phyloP scores from a whole-genome alignment of 1,140 invertebrate genomes.

The Helicoverpa zea region DNA sequence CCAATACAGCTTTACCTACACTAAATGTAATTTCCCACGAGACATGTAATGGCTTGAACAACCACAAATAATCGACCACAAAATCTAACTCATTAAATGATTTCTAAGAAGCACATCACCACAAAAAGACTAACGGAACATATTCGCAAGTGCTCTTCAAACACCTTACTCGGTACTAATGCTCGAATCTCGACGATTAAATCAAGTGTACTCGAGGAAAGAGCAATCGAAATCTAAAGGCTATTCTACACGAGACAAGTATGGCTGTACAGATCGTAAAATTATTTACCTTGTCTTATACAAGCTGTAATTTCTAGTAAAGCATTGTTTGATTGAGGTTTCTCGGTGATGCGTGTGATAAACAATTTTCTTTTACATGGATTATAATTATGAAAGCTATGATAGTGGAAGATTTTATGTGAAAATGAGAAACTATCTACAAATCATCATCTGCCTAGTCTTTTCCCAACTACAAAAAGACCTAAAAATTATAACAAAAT shows the following conservation, averaged over 20 bases:
- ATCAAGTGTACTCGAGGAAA: conserved; percentile 58
- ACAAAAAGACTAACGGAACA: conserved; percentile 63
- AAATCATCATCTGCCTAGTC: no score
- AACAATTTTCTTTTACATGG: no score
- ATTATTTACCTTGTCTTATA: neutral
- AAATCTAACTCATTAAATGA: conserved; percentile 47
- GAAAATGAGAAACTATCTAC: no score
- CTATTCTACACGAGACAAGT: conserved; percentile 57
- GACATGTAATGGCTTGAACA: neutral
- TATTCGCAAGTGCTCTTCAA: conserved; percentile 58
- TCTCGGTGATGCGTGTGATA: neutral
- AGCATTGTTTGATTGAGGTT: neutral
- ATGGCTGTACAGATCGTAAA: neutral
- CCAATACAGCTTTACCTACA: no score
- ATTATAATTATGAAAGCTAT: no score
- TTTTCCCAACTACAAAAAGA: no score
- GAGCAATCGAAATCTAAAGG: conserved; percentile 56
- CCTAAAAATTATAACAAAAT: no score
- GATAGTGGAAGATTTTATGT: no score
- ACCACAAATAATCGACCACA: neutral
- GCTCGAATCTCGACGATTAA: conserved; percentile 60
- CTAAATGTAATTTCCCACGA: neutral
- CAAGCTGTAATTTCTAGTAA: conserved; percentile 11
- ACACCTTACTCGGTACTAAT: conserved; percentile 53
- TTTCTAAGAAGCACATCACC: conserved; percentile 50